phyloP scores from a whole-genome alignment of 2,113 vertebrate genomes.

The Leucosticte australis region DNA sequence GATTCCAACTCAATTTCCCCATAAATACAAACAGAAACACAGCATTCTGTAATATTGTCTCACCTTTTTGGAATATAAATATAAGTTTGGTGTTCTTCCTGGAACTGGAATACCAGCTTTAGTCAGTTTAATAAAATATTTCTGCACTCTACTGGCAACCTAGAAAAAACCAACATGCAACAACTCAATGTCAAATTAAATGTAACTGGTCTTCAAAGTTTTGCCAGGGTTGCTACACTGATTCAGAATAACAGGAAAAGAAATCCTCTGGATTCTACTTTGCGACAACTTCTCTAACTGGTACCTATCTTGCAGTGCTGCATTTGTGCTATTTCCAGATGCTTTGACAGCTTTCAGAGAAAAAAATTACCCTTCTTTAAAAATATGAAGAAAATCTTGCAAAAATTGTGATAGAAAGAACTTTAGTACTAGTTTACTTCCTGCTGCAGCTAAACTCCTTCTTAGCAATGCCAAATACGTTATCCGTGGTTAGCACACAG shows the following conservation, averaged over 20 bases:
- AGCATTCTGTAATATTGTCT: background rate
- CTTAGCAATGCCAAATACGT: background rate
- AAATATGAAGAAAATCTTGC: background rate
- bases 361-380: background rate
- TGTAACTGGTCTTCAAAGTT: background rate
- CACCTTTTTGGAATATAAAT: constrained; percentile 99
- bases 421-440: background rate
- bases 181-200: background rate
- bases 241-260: background rate
- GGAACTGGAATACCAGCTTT: constrained; percentile 99
- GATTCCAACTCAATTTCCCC: background rate
- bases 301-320: background rate
- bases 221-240: background rate
- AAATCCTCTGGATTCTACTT: background rate
- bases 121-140: constrained; percentile 99
- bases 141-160: constrained; percentile 98
- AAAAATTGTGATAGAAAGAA: background rate
- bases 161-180: constrained; percentile 47
- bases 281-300: background rate
- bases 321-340: background rate
- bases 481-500: background rate
- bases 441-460: background rate
- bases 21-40: background rate
- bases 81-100: constrained; percentile 95
- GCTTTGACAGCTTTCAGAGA: background rate